Percentiles rank a stretch among this genome's conserved stretches.
These are phyloP conservation scores for Zeus faber DNA, from an alignment of 2,113 vertebrate genomes.

Conservation along the genomic window DNA sequence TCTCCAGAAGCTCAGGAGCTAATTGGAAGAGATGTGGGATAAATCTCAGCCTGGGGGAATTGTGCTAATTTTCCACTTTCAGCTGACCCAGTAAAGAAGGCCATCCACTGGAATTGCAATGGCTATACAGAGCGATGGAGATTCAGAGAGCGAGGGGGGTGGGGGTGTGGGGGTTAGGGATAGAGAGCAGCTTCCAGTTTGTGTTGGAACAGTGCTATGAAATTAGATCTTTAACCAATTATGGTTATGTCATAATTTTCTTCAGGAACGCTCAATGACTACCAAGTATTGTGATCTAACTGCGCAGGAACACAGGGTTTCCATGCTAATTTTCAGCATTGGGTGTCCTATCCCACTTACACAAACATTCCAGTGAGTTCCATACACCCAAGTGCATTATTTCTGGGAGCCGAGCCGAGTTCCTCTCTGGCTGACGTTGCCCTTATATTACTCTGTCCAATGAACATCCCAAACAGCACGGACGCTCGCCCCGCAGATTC, in stretches of 20 bases:
- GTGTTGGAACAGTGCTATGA: too few relatives aligned
- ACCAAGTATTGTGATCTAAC: slow-evolving; percentile 22
- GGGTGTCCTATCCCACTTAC: slow-evolving; percentile 20
- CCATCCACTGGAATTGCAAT: slow-evolving; percentile 53
- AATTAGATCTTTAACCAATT: too few relatives aligned
- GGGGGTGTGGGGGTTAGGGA: not conserved
- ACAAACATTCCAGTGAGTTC: slow-evolving; percentile 40
- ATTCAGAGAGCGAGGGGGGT: slow-evolving; percentile 16
- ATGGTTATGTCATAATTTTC: slow-evolving; percentile 17
- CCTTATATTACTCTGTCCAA: slow-evolving; percentile 51
- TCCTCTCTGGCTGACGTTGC: slow-evolving; percentile 38
- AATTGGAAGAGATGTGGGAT: slow-evolving; percentile 76
- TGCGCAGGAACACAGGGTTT: slow-evolving; percentile 25
- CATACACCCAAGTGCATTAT: slow-evolving; percentile 36
- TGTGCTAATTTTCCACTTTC: slow-evolving; percentile 70
- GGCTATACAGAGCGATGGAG: slow-evolving; percentile 4
- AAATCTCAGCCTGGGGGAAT: slow-evolving; percentile 68
- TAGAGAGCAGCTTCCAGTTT: too few relatives aligned
- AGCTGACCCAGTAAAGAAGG: slow-evolving; percentile 69
- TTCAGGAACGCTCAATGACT: slow-evolving; percentile 46
- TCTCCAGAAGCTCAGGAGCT: slow-evolving; percentile 67
- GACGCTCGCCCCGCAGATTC: slow-evolving; percentile 54
- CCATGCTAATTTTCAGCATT: slow-evolving; percentile 28
- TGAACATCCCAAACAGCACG: slow-evolving; percentile 52
- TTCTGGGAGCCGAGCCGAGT: slow-evolving; percentile 57